Evolutionary conservation across 2,797 vertebrate genomes (phyloP), one percentile per base, ranked within the genome.

Genomic region (Pelobates cultripes): DNA sequence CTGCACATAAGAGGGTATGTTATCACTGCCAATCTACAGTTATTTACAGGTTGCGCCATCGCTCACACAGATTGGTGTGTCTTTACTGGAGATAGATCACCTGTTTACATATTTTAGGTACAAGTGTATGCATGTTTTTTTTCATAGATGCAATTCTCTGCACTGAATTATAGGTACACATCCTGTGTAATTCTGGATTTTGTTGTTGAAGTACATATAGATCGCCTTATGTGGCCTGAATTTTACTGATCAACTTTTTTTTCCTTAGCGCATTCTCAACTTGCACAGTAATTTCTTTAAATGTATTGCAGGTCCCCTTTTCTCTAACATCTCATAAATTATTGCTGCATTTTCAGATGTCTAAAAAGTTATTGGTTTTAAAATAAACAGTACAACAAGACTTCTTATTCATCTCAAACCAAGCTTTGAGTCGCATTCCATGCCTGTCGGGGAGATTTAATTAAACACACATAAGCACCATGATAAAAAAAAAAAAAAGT

Each of bases 21-120:
- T 28, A 28, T 28, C 28, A 28, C 28, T 28, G 28, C 1, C 2
- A 28, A 28, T 28, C 28, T 28, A 10, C 47, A 51, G 10, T 51
- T 2, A 51, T 51, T 28, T 28, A 28, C 28, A 28, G 28, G 28
- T 28, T 51, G 47, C 10, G 47, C 47, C 10, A 10, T 51, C 15
- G 14, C 12, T 4, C 3, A 61, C 57, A 61, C 4, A 61, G 10
- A n/a, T 61, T n/a, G 57, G 57, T n/a, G 57, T 5, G 57, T 61
- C 4, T 61, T 8, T n/a, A 4, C 28, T 28, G 28, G 28, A 64
- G 15, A 72, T 12, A 70, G n/a, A 40, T 10, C 17, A 40, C 15
- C 44, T 7, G 77, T 78, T 78, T 78, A 78, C 68, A 71, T 71
- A n/a, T 68, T 42, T 68, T 41, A 57, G 75, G 75, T 77, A 69